Evolutionary conservation across 2,888 invertebrate genomes (phyloP).

Genomic region (Megaustenia siamemsis): DNA sequence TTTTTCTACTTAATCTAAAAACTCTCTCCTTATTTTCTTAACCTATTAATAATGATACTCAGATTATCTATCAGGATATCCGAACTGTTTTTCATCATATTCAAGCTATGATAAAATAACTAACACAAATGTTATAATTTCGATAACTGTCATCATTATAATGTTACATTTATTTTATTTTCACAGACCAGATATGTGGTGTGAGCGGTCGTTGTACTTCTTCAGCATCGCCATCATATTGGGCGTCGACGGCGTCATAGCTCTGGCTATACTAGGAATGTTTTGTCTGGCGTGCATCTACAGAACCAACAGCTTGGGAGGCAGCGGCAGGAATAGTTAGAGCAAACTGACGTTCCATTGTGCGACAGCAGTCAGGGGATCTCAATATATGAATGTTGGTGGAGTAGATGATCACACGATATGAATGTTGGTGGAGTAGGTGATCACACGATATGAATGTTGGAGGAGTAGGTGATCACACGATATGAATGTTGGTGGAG

Average conservation of each 20-base stretch:
- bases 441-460: no score
- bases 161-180: background rate
- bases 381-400: no score
- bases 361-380: background rate
- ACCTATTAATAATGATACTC: no score
- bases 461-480: no score
- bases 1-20: no score
- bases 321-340: conserved; percentile 1
- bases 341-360: no score
- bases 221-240: conserved; percentile 83
- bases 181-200: conserved; percentile 89
- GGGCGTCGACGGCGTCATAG: conserved; percentile 33
- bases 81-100: conserved; percentile 88
- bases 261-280: conserved; percentile 17
- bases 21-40: no score
- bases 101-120: conserved; percentile 83
- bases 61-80: conserved; percentile 87
- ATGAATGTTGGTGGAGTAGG: no score
- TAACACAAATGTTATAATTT: conserved; percentile 81
- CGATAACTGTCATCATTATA: background rate
- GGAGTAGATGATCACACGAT: no score
- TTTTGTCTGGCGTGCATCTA: conserved; percentile 45
- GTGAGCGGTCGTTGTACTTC: conserved; percentile 88
- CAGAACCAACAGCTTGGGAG: background rate
- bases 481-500: no score